Conservation (phyloP, 2,888 invertebrate genomes). For the Mamestra brassicae region DNA sequence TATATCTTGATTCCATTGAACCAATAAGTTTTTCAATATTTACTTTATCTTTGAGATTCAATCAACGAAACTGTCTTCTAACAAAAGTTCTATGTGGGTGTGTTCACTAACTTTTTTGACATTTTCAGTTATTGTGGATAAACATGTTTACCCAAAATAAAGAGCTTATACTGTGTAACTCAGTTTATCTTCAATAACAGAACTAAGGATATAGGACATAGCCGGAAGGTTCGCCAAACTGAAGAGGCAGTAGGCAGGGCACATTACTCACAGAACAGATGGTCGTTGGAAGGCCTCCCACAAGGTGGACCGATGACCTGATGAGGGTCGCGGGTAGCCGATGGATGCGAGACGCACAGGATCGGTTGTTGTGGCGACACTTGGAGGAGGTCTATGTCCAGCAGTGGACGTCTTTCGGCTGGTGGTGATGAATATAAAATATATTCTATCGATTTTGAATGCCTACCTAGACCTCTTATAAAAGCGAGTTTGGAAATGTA, state of each 20-base stretch:
- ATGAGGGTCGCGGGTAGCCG: too few species aligned
- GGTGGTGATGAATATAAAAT: not conserved
- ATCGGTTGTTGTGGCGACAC: too few species aligned
- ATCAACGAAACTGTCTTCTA: constrained; percentile 20
- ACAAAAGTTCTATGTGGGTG: constrained; percentile 10
- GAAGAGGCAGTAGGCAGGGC: too few species aligned
- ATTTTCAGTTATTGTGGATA: constrained; percentile 16
- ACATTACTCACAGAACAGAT: too few species aligned
- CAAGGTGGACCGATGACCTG: too few species aligned
- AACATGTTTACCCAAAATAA: constrained; percentile 30
- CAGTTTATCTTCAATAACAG: not conserved
- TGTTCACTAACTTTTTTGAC: constrained; percentile 27
- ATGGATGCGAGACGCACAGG: too few species aligned
- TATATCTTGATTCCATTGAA: too few species aligned
- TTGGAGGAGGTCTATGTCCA: too few species aligned
- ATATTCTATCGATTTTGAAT: not conserved
- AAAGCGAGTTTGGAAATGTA: not conserved
- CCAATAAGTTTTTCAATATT: not conserved
- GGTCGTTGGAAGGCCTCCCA: too few species aligned
- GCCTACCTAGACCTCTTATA: not conserved
- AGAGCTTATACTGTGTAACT: not conserved
- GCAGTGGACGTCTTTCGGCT: too few species aligned
- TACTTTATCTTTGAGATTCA: constrained; percentile 16
- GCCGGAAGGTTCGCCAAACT: too few species aligned
- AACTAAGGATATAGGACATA: too few species aligned